phyloP scores from a whole-genome alignment of 2,113 vertebrate species.

The Rhombomys opimus region DNA sequence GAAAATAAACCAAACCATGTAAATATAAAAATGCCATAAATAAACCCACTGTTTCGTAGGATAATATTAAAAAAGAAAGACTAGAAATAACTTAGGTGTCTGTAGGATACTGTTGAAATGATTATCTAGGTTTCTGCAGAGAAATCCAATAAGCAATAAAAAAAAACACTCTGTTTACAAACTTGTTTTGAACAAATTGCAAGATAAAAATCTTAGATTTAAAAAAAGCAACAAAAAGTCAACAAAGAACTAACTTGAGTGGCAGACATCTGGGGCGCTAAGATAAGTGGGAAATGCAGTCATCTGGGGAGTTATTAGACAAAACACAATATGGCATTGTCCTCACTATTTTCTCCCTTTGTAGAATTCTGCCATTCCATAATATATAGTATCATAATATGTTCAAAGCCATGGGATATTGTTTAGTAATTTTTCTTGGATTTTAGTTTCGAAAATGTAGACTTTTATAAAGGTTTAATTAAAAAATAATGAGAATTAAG shows the following conservation, averaged over 20 bases:
- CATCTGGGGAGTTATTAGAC: slow-evolving; percentile 19
- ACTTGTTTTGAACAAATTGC: background rate
- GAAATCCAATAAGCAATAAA: background rate
- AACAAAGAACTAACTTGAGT: background rate
- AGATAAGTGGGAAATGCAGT: background rate
- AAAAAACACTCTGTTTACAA: background rate
- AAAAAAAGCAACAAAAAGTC: background rate
- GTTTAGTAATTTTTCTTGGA: slow-evolving; percentile 29
- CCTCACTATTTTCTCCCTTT: background rate
- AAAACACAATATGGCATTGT: background rate
- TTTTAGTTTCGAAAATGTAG: background rate
- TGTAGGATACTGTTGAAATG: background rate
- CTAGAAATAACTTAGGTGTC: background rate
- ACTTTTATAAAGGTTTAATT: background rate
- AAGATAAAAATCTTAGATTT: background rate
- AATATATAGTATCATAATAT: background rate
- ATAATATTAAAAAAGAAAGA: background rate
- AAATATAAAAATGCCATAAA: background rate
- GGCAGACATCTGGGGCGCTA: background rate
- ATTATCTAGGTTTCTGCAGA: background rate
- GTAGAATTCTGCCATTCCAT: background rate
- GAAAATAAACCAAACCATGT: background rate
- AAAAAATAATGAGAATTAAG: background rate
- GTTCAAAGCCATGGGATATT: background rate
- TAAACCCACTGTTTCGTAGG: background rate